Evolutionary conservation across 2,113 vertebrate species (phyloP), one percentile per base, ranked within the genome.

Genomic region (Antechinus flavipes): DNA sequence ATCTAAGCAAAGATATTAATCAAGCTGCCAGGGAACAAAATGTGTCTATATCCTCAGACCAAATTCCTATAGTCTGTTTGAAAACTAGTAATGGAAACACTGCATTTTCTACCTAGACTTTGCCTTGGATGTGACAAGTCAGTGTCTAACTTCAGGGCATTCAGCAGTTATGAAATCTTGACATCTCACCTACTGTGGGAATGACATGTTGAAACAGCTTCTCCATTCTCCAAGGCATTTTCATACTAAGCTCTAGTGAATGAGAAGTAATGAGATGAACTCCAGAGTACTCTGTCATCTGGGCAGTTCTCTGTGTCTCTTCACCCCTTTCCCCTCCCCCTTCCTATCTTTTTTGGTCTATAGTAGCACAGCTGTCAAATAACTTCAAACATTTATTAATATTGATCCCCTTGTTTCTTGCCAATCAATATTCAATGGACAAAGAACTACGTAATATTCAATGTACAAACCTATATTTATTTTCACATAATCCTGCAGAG

Each of bases 331-430:
- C 2, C 42, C 30, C 1, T 22, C 46, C 22, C 50, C n/a, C 54
- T 3, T 0, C 42, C n/a, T 27, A 55, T 54, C 30, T 91, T 58
- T 26, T 30, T 24, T 50, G 16, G 94, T 53, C 46, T 42, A 50
- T 8, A 92, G 90, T 46, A 25, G 24, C 91, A 94, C 14, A 91
- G 93, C 53, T 94, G 93, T 97, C 95, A 84, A 42, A 84, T n/a
- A 97, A 93, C 47, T 93, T 96, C 96, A 94, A 96, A 96, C 92
- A 95, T 94, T 96, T 96, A 97, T 97, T 97, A 96, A 95, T 97
- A 97, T 96, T 5, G 95, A 98, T 97, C 61, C 55, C 58, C 47
- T 90, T 91, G 55, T 94, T 61, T 92, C 53, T 84, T 96, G 95
- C 91, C 91, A 96, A 97, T 98, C 97, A 96, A 97, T 96, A 97